Evolutionary conservation across 1,140 invertebrate species (phyloP).

Genomic region (Coenobita brevimanus): DNA sequence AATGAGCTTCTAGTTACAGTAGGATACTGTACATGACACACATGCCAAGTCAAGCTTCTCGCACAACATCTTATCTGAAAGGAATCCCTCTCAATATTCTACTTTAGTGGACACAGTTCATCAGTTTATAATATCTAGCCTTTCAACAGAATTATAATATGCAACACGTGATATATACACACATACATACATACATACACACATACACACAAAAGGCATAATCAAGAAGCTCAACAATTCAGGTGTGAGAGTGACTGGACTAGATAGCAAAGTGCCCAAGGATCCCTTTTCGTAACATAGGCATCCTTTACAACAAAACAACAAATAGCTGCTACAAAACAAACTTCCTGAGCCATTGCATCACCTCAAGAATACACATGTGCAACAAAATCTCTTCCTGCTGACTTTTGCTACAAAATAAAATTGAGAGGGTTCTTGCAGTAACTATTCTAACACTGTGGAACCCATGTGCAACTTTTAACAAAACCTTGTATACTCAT

Average conservation of each 20-base stretch:
- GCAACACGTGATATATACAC: not conserved
- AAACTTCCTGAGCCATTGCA: constrained; percentile 27
- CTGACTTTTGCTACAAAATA: too few species aligned
- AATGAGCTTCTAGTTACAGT: constrained; percentile 26
- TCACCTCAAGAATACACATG: not conserved
- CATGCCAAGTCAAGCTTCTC: constrained; percentile 30
- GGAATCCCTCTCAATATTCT: not conserved
- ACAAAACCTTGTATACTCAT: too few species aligned
- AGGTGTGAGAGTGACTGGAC: constrained; percentile 36
- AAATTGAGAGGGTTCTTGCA: too few species aligned
- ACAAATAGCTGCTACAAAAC: constrained; percentile 19
- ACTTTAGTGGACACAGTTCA: not conserved
- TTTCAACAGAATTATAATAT: constrained; percentile 19
- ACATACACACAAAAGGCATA: not conserved
- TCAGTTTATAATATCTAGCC: constrained; percentile 5
- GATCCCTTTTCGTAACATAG: not conserved
- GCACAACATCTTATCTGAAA: constrained; percentile 12
- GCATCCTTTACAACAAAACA: constrained; percentile 29
- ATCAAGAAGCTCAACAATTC: constrained; percentile 40
- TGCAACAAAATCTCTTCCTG: not conserved
- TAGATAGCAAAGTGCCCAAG: constrained; percentile 13
- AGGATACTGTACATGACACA: constrained; percentile 10
- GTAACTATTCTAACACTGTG: too few species aligned
- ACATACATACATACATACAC: constrained; percentile 1
- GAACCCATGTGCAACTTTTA: too few species aligned